phyloP scores from a whole-genome alignment of 2,888 invertebrate species.

The Himalopsyche anomala region DNA sequence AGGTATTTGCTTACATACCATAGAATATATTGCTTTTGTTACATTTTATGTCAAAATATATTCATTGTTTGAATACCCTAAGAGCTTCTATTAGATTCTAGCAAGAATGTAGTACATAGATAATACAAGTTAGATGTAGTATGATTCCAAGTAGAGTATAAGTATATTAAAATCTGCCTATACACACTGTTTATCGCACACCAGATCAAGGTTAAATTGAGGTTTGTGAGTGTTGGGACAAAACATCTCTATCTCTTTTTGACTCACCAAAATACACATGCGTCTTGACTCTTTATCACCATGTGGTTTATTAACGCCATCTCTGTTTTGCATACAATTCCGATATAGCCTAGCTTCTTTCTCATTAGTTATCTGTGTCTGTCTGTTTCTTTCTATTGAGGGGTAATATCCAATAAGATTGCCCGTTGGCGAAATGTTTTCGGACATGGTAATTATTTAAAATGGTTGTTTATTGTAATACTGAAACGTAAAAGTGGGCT shows the following conservation, averaged over 20 bases:
- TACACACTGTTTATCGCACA: slow-evolving; percentile 18
- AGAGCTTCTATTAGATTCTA: no score
- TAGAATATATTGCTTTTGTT: no score
- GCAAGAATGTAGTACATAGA: no score
- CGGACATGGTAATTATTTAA: slow-evolving; percentile 27
- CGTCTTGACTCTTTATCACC: not conserved
- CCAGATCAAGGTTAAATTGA: slow-evolving; percentile 35
- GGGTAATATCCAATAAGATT: not conserved
- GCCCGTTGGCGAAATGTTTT: slow-evolving; percentile 17
- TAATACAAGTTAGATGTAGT: no score
- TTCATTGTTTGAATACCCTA: no score
- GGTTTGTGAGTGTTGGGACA: not conserved
- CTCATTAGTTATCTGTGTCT: not conserved
- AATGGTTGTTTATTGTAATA: slow-evolving; percentile 22
- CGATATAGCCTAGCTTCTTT: not conserved
- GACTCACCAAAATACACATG: not conserved
- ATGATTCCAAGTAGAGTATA: no score
- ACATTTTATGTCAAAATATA: no score
- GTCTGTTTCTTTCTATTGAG: slow-evolving; percentile 12
- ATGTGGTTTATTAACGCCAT: slow-evolving; percentile 27
- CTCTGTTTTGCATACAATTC: slow-evolving; percentile 26
- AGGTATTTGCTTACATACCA: no score
- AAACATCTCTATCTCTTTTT: slow-evolving; percentile 23
- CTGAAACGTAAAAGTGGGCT: not conserved
- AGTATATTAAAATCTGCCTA: no score